phyloP scores from a whole-genome alignment of 2,113 vertebrate genomes.

The Solea senegalensis region DNA sequence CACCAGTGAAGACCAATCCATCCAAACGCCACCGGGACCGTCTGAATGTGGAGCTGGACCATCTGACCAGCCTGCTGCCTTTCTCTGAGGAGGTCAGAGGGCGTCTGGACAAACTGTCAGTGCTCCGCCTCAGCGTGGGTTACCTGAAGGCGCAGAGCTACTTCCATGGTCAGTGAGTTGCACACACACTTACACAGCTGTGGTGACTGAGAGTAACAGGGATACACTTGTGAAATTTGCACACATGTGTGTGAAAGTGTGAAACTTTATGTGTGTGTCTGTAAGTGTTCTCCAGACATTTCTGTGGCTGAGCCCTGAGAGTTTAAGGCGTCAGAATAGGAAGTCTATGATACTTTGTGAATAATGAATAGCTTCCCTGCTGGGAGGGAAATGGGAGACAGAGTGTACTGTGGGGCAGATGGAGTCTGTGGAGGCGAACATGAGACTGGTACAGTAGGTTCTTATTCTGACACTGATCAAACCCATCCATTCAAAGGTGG shows the following conservation, averaged over 20 bases:
- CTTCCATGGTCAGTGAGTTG: conserved; percentile 66
- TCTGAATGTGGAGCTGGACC: conserved; percentile 78
- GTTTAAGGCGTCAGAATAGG: conserved; percentile 8
- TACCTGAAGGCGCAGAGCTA: conserved; percentile 79
- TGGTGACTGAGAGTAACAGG: not conserved
- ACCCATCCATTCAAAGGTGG: not conserved
- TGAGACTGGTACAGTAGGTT: conserved; percentile 21
- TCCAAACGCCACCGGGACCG: conserved; percentile 79
- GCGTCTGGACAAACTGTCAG: conserved; percentile 79
- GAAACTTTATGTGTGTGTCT: not conserved
- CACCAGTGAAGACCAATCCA: conserved; percentile 69
- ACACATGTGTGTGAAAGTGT: conserved; percentile 4
- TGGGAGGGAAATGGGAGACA: conserved; percentile 23
- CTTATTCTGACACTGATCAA: conserved; percentile 11
- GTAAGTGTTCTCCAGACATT: conserved; percentile 8
- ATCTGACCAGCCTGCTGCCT: conserved; percentile 74
- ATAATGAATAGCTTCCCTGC: conserved; percentile 23
- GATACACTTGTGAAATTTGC: not conserved
- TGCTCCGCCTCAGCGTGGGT: conserved; percentile 77
- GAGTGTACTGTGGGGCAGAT: conserved; percentile 2
- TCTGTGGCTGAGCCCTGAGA: conserved; percentile 23
- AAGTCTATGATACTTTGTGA: conserved; percentile 20
- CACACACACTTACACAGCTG: not conserved
- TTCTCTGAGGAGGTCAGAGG: conserved; percentile 72
- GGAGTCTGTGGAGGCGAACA: conserved; percentile 7